Evolutionary conservation across 1,140 invertebrate species (phyloP).

Genomic region (Rhyzopertha dominica): DNA sequence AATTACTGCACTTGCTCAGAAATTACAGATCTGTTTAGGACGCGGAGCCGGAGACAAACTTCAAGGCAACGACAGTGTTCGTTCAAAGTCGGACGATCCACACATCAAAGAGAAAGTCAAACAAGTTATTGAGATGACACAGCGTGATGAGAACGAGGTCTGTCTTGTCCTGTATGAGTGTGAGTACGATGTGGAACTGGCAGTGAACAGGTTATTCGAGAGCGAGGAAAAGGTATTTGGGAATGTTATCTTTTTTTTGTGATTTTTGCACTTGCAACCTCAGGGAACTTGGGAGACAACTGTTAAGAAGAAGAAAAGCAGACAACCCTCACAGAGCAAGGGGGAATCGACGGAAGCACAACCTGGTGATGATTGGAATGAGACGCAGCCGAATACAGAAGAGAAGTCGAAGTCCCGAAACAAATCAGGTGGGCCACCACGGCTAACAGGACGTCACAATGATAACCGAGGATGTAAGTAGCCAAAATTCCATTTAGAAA

Average conservation of each 20-base stretch:
- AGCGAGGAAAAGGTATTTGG: slow-evolving; percentile 36
- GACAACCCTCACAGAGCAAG: slow-evolving; percentile 47
- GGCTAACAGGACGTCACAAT: slow-evolving; percentile 32
- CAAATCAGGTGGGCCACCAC: slow-evolving; percentile 37
- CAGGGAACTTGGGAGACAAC: slow-evolving; percentile 73
- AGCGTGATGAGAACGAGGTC: slow-evolving; percentile 75
- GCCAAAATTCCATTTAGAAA: too few relatives aligned
- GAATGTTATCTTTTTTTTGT: slow-evolving; percentile 1
- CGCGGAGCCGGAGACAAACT: slow-evolving; percentile 32
- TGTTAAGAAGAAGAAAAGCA: slow-evolving; percentile 83
- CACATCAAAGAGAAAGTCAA: slow-evolving; percentile 60
- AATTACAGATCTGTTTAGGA: not conserved
- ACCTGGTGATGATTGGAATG: slow-evolving; percentile 44
- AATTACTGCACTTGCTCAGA: not conserved
- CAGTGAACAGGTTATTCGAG: slow-evolving; percentile 72
- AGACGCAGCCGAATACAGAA: slow-evolving; percentile 39
- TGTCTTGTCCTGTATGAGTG: slow-evolving; percentile 77
- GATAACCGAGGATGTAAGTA: slow-evolving; percentile 34
- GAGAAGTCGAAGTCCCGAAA: slow-evolving; percentile 44
- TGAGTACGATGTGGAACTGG: slow-evolving; percentile 69
- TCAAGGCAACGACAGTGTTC: slow-evolving; percentile 25
- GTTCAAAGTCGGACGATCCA: slow-evolving; percentile 32
- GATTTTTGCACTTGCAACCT: slow-evolving; percentile 12
- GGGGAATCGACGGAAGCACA: slow-evolving; percentile 45
- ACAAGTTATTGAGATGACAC: slow-evolving; percentile 74